A percentile compares a stretch with the other conserved stretches of the same genome.
Evolutionary conservation across 2,797 vertebrate species (phyloP).

Genomic region (Arrhamphus sclerolepis): DNA sequence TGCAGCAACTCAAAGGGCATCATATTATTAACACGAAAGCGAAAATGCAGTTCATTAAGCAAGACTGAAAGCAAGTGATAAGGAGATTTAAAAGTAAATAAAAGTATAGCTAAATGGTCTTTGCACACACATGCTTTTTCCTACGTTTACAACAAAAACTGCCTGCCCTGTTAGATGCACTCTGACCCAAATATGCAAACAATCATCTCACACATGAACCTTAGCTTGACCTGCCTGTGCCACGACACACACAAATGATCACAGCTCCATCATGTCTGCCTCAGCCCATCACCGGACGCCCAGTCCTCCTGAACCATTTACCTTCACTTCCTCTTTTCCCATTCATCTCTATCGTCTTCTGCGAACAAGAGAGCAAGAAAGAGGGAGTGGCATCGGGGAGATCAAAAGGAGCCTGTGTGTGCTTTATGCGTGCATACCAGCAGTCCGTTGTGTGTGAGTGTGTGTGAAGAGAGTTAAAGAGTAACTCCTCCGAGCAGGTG

Average conservation of each 20-base stretch:
- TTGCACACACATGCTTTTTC: background rate
- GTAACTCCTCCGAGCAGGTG: conserved; percentile 79
- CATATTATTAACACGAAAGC: conserved; percentile 23
- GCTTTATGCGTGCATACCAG: conserved; percentile 40
- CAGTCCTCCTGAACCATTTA: conserved; percentile 58
- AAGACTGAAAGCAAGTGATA: conserved; percentile 2
- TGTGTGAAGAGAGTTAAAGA: conserved; percentile 74
- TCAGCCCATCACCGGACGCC: conserved; percentile 47
- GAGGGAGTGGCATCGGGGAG: conserved; percentile 75
- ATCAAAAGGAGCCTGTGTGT: conserved; percentile 75
- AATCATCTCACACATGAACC: conserved; percentile 27
- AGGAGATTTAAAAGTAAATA: background rate
- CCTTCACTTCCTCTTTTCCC: conserved; percentile 55
- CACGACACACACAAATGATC: conserved; percentile 44
- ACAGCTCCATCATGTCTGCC: conserved; percentile 37
- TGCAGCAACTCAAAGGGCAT: conserved; percentile 13
- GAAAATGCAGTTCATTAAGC: conserved; percentile 16
- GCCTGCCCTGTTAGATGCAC: background rate
- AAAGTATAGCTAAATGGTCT: background rate
- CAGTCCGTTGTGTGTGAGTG: conserved; percentile 22
- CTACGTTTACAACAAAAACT: background rate
- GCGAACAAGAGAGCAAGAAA: conserved; percentile 50
- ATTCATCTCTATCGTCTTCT: conserved; percentile 65
- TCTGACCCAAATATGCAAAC: conserved; percentile 31
- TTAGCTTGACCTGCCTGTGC: conserved; percentile 52